Percentiles rank a stretch among this genome's conserved stretches.
These are phyloP conservation scores for Drosophila santomea DNA, from an alignment of 1,140 invertebrate genomes.

Conservation along the genomic window DNA sequence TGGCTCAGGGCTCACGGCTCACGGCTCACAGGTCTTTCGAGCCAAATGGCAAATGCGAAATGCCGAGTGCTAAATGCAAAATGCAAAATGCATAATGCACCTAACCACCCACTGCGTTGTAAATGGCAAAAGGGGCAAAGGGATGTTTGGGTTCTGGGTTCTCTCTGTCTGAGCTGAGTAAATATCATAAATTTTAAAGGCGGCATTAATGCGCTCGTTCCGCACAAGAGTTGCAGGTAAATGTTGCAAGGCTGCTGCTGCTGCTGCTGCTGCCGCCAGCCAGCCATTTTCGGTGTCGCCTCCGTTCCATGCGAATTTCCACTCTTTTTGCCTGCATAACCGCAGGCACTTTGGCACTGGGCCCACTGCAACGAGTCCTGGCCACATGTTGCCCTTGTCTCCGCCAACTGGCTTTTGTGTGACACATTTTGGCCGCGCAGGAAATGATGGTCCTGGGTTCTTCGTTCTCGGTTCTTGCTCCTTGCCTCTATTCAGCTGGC, in stretches of 20 bases:
- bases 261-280: background rate
- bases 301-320: background rate
- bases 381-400: conserved; percentile 74
- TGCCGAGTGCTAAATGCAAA: conserved; percentile 16
- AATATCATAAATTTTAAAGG: conserved; percentile 82
- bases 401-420: conserved; percentile 51
- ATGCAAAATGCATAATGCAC: background rate
- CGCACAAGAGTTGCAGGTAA: conserved; percentile 32
- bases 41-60: conserved; percentile 18
- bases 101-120: background rate
- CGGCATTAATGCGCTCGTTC: conserved; percentile 71
- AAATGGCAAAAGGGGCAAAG: conserved; percentile 12
- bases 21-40: background rate
- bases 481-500: conserved; percentile 17
- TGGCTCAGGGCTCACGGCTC: conserved; percentile 15
- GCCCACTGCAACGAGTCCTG: conserved; percentile 25
- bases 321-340: conserved; percentile 53
- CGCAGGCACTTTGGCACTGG: conserved; percentile 76
- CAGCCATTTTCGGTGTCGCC: conserved; percentile 22
- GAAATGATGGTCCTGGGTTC: conserved; percentile 52
- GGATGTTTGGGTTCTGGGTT: background rate
- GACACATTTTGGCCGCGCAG: conserved; percentile 62
- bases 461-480: background rate
- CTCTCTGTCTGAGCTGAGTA: conserved; percentile 52
- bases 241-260: conserved; percentile 11